Evolutionary conservation across 2,113 vertebrate genomes (phyloP).

Genomic region (Zapus hudsonius): DNA sequence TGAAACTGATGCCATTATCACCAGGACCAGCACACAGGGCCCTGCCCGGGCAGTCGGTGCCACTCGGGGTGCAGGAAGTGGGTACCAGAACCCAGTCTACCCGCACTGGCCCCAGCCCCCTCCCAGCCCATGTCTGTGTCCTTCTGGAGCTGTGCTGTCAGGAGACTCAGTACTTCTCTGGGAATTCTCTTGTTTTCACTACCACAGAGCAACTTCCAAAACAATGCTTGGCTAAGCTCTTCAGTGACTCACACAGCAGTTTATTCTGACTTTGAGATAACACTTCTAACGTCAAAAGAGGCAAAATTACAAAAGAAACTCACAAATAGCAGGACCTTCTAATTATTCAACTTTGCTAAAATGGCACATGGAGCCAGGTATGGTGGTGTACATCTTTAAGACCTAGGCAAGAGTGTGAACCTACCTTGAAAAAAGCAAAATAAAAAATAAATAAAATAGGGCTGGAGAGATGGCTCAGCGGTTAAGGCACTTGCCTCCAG

Average conservation of each 20-base stretch:
- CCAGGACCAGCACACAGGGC: background rate
- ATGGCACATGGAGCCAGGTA: too few relatives aligned
- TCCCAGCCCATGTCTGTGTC: background rate
- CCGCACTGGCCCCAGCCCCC: background rate
- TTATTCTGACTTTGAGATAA: background rate
- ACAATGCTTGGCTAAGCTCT: conserved; percentile 19
- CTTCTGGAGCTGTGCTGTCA: background rate
- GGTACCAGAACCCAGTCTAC: background rate
- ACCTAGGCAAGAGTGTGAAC: too few relatives aligned
- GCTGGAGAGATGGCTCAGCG: too few relatives aligned
- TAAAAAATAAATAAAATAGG: too few relatives aligned
- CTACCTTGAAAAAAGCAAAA: too few relatives aligned
- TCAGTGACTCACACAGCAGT: background rate
- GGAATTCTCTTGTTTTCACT: conserved; percentile 55
- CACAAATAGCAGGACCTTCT: background rate
- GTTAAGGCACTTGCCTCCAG: too few relatives aligned
- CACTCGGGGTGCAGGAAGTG: too few relatives aligned
- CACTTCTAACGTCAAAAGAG: conserved; percentile 1
- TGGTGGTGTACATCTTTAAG: too few relatives aligned
- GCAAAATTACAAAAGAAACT: conserved; percentile 10
- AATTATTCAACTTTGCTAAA: too few relatives aligned
- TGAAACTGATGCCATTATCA: background rate
- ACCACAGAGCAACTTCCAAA: conserved; percentile 44
- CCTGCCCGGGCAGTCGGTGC: background rate
- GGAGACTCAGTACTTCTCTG: background rate